Base-by-base conservation (phyloP, 2,797 vertebrate species). In the Rhabdophis nuchalis region DNA sequence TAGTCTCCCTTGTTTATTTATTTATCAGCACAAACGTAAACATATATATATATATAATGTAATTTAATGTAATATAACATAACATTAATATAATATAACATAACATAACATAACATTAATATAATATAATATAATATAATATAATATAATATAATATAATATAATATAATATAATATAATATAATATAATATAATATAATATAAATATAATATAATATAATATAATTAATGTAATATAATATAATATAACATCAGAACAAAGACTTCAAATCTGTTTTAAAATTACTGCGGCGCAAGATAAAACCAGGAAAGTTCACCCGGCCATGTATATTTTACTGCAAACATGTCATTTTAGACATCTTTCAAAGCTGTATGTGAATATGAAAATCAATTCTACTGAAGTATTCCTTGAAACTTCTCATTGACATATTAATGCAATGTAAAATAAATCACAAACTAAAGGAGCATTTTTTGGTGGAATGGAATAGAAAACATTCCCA, bases 271-370 rank as follows among this genome's bases (percentile, higher is more conserved):
- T 96, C 94, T 96, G 94, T 91, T 97, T 97, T 96, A 96, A 96
- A 97, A 96, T 97, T 97, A 97, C 97, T 98, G 97, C 97, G 97
- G 97, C 96, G 93, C 97, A 97, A 97, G 97, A 97, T 96, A 96
- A 96, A 93, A 96, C 94, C 93, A 94, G 93, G 88, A 93, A 96
- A 96, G 96, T 97, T 97, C 97, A 97, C 90, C 97, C 91, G 91
- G 97, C 96, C 97, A 97, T 97, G 97, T 97, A 95, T 96, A 97
- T 97, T 97, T 96, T 96, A 95, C 96, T 93, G 94, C 96, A 97
- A 97, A 97, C 97, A 96, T 97, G 97, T 97, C 97, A 97, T 97
- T 97, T 97, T 95, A 95, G 97, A 97, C 97, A 97, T 97, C 96
- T 97, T 96, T 97, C 97, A 97, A 96, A 97, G 95, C 95, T 96